These are phyloP conservation scores for Strigamia maritima DNA, from an alignment of 2,888 invertebrate species.

Conservation along the genomic window DNA sequence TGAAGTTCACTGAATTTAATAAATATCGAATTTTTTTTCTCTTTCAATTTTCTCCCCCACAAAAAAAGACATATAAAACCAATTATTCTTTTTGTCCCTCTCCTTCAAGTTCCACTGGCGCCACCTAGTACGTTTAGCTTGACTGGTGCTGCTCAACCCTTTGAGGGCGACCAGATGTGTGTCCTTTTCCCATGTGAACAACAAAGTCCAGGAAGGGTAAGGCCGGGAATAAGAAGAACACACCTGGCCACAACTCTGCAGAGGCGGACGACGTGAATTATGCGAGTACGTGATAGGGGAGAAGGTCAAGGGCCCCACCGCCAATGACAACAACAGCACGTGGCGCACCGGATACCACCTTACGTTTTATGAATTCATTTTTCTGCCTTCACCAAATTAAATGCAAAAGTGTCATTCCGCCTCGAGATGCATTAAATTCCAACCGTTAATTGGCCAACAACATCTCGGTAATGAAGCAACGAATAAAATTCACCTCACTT, in stretches of 20 bases:
- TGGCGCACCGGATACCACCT: not conserved
- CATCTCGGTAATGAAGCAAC: not conserved
- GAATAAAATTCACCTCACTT: slow-evolving; percentile 15
- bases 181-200: not conserved
- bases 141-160: not conserved
- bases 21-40: not conserved
- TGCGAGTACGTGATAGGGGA: not conserved
- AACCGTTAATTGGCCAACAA: slow-evolving; percentile 12
- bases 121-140: not conserved
- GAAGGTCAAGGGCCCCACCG: not conserved
- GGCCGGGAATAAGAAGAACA: not conserved
- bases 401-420: not conserved
- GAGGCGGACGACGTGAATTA: slow-evolving; percentile 8
- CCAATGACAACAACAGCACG: slow-evolving; percentile 16
- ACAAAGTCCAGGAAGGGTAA: not conserved
- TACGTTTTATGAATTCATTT: not conserved
- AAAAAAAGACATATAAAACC: not conserved
- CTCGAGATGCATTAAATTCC: not conserved
- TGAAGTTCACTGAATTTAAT: not conserved
- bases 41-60: not conserved
- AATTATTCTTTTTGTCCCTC: not conserved
- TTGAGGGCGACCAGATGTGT: not conserved
- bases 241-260: not conserved
- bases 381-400: not conserved
- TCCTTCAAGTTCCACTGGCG: not conserved